A percentile compares a stretch with the other conserved stretches of the same genome.
Evolutionary conservation across 2,113 vertebrate species (phyloP).

Genomic region (Scatophagus argus): DNA sequence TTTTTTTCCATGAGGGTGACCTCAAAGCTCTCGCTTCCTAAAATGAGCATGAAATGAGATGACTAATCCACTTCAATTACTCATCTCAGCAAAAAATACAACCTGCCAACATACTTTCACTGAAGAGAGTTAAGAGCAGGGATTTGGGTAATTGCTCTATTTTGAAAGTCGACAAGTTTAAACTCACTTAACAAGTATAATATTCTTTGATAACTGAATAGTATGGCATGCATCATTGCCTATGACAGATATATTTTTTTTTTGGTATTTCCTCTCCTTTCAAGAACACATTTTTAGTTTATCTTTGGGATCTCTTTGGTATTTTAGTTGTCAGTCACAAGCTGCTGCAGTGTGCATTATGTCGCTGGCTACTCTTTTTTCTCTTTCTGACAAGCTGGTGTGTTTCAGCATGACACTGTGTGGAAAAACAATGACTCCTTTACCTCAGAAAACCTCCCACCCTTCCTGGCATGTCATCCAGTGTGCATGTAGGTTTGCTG

Average conservation of each 20-base stretch:
- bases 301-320: not conserved
- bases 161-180: not conserved
- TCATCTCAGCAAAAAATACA: constrained; percentile 18
- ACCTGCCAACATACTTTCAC: constrained; percentile 14
- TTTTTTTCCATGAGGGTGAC: constrained; percentile 20
- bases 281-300: not conserved
- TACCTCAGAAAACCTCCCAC: constrained; percentile 80
- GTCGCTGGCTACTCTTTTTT: not conserved
- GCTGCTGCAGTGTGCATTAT: not conserved
- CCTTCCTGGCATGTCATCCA: constrained; percentile 59
- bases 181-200: not conserved
- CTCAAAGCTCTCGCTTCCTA: constrained; percentile 23
- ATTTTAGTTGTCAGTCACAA: constrained; percentile 18
- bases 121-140: constrained; percentile 4
- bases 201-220: constrained; percentile 3
- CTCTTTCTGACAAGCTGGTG: constrained; percentile 58
- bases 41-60: constrained; percentile 61
- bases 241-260: constrained; percentile 13
- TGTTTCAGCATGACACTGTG: constrained; percentile 81
- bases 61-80: constrained; percentile 55
- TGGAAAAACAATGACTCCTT: constrained; percentile 78
- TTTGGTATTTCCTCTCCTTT: not conserved
- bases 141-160: constrained; percentile 23
- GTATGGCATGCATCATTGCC: not conserved
- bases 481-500: not conserved